Conservation (phyloP, 2,797 vertebrate genomes). For the Rhabdophis nuchalis region DNA sequence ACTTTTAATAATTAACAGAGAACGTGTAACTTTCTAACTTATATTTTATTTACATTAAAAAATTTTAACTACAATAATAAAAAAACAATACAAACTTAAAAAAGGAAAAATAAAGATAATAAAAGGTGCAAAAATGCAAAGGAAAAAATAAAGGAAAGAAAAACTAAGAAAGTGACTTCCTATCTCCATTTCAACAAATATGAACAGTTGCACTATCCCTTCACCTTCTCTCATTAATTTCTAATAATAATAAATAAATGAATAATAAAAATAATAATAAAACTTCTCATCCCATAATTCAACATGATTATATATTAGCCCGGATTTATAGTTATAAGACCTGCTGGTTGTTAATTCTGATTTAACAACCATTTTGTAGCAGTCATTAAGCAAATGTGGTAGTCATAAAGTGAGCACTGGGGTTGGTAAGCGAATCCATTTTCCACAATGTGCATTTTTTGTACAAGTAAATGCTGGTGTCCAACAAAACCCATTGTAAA, state of each 20-base stretch:
- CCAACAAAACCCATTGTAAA: background rate
- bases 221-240: background rate
- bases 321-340: background rate
- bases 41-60: background rate
- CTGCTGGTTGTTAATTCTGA: background rate
- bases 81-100: background rate
- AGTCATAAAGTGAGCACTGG: background rate
- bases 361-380: background rate
- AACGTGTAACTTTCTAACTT: background rate
- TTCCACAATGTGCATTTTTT: background rate
- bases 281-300: background rate
- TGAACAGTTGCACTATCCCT: background rate
- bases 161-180: background rate
- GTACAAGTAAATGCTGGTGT: background rate
- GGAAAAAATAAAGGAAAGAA: background rate
- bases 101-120: background rate
- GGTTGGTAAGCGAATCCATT: background rate
- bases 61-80: background rate
- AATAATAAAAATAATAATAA: background rate
- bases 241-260: too few species aligned
- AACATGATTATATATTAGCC: background rate
- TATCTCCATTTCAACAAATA: background rate
- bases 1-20: background rate
- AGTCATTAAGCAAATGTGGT: background rate
- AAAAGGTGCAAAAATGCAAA: background rate